These are phyloP conservation scores for Darevskia mixta DNA, from an alignment of 2,797 vertebrate species.

Conservation along the genomic window DNA sequence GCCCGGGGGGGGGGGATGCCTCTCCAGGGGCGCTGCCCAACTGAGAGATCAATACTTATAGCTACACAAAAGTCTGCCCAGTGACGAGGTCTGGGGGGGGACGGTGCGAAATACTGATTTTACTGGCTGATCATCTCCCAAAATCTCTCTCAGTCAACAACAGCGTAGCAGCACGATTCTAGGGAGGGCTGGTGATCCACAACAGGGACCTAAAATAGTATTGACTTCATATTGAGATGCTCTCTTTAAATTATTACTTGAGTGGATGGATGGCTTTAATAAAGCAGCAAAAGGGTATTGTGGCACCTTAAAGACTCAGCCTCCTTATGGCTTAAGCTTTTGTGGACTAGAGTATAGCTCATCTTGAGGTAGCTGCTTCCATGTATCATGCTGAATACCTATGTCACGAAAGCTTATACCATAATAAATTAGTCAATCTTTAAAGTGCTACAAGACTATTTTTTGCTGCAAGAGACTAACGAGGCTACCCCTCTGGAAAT, in stretches of 20 bases:
- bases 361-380: neutral
- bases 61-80: conserved; percentile 30
- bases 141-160: neutral
- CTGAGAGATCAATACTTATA: conserved; percentile 47
- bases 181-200: conserved; percentile 8
- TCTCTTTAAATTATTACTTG: neutral
- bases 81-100: neutral
- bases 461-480: neutral
- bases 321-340: neutral
- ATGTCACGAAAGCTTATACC: neutral
- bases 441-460: too few relatives aligned
- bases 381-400: neutral
- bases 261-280: conserved; percentile 4
- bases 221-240: neutral
- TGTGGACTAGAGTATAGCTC: neutral
- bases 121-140: conserved; percentile 22
- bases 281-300: neutral
- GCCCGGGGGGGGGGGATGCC: conserved; percentile 4
- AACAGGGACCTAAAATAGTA: conserved; percentile 27
- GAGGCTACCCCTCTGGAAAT: neutral
- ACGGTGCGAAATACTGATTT: conserved; percentile 27
- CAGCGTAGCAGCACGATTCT: neutral
- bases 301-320: neutral
- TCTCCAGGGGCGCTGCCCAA: conserved; percentile 46
- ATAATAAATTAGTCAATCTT: neutral